These are phyloP conservation scores for Globia sparganii DNA, from an alignment of 2,888 invertebrate genomes.

Conservation along the genomic window DNA sequence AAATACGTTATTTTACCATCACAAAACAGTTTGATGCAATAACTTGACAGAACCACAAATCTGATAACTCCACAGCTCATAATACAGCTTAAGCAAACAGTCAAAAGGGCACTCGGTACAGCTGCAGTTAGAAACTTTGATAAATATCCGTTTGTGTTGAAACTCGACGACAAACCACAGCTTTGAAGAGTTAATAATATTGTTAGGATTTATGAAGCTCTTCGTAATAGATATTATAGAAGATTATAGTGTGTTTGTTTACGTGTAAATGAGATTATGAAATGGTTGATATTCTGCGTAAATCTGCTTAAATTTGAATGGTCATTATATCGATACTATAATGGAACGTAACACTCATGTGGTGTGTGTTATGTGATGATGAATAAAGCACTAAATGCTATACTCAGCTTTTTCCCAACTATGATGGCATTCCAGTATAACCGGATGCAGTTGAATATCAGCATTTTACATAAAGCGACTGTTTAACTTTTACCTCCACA, in stretches of 20 bases:
- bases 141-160: constrained; percentile 14
- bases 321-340: background rate
- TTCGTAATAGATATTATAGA: background rate
- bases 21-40: background rate
- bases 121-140: constrained; percentile 22
- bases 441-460: background rate
- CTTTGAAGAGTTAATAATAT: background rate
- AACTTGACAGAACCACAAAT: background rate
- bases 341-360: background rate
- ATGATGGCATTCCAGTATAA: background rate
- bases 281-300: constrained; percentile 14
- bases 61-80: background rate
- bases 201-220: background rate
- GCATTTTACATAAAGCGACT: background rate
- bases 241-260: constrained; percentile 7
- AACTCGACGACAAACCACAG: constrained; percentile 7
- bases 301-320: constrained; percentile 11
- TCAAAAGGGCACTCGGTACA: background rate
- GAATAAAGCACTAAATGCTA: background rate
- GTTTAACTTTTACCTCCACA: background rate
- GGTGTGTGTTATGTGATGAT: background rate
- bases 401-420: background rate
- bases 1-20: background rate
- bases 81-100: background rate
- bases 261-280: background rate